Evolutionary conservation across 35 echinoderm and acorn worm species (phyloP), one percentile per base, ranked within the genome.

Genomic region (Strongylocentrotus purpuratus): DNA sequence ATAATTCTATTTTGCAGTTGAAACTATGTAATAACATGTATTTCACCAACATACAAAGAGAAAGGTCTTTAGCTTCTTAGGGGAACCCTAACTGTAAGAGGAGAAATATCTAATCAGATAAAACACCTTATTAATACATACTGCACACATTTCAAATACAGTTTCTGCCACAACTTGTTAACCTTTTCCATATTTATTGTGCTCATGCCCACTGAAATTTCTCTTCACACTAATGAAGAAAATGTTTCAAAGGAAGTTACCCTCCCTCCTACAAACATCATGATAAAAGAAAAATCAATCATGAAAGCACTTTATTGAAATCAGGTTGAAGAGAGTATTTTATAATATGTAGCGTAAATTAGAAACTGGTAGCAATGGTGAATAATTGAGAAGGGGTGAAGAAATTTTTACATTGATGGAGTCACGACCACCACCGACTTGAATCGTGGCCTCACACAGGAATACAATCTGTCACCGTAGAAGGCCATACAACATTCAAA

Each of bases 401-500:
- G 22, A 28, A 28, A 28, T 78, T 78, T 78, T 78, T 78, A 78
- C 65, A 78, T 78, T 78, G 65, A 78, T 78, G 65, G 65, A 78
- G 65, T 78, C 65, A 78, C 65, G 65, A 18, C 65, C 4, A 28
- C 65, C 65, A 78, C 65, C 28, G 65, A 78, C 65, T 78, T 78
- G 65, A 78, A 28, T 78, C 1, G 28, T 28, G 65, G 65, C 65
- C 65, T 78, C 65, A 25, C 20, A 78, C 33, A 45, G 87, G 41
- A 89, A 89, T 89, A 89, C 87, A 45, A 89, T 46, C 45, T 89
- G 87, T 45, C 45, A 33, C 87, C 8, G 4, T 89, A 31, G 45
- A 89, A 45, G 87, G 87, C 87, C 87, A 89, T 89, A 28, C 32
- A 89, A 89, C 87, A 89, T 89, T 89, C 87, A 89, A 46, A 45